Evolutionary conservation across 2,113 vertebrate genomes (phyloP), one percentile per base, ranked within the genome.

Genomic region (Phyllopteryx taeniolatus): DNA sequence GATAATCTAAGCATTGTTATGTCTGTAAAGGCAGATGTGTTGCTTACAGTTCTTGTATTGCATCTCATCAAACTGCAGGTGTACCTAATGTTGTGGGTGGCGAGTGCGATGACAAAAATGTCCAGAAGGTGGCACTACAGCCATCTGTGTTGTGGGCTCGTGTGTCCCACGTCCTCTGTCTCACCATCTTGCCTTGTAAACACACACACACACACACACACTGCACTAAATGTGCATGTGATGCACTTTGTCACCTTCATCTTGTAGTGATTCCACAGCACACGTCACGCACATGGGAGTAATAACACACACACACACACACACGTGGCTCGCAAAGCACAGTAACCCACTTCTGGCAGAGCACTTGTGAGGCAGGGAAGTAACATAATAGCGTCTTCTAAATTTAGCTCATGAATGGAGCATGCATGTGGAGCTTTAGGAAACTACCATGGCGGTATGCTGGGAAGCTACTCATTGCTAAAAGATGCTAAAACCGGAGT

Each of bases 311-410:
- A 60, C 35, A 71, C 62, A 42, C 65, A 57, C 43, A 61, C 68
- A 68, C 75, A 71, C 59, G 60, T 75, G 71, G 71, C 56, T 56
- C 73, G 77, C 75, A 72, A 82, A 90, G 81, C 89, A 87, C 85
- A 88, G 88, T 91, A 91, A 90, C 89, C 88, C 87, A 91, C 86
- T 90, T 90, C 87, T 90, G 78, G 83, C 67, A 74, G 75, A 80
- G 79, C 14, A 12, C 42, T 68, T 17, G 59, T 35, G 59, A 76
- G 76, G 70, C 67, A 75, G 72, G 54, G 71, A 79, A 54, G 78
- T 79, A 88, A 85, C 87, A 87, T 89, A 82, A 88, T 90, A 90
- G 85, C 71, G 80, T 67, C 2, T 76, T 76, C 86, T 91, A 90
- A 85, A 85, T 89, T 85, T 90, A 91, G 85, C 84, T 70, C 74